phyloP scores from a whole-genome alignment of 2,888 invertebrate genomes.

The Pheosia gnoma region DNA sequence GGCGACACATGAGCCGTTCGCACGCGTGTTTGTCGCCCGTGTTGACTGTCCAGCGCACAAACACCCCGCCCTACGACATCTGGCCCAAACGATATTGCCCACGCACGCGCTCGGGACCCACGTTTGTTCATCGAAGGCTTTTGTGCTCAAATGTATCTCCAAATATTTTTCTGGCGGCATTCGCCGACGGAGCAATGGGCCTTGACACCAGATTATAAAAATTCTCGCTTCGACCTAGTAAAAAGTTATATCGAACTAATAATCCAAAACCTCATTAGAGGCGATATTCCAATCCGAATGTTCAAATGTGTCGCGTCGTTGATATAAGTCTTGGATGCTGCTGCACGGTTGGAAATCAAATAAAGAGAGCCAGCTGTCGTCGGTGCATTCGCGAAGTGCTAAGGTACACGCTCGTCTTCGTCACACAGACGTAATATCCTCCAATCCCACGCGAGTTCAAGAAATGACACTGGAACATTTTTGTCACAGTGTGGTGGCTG shows the following conservation, averaged over 20 bases:
- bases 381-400: conserved; percentile 65
- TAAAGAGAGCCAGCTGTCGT: conserved; percentile 72
- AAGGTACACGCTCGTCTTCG: conserved; percentile 62
- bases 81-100: conserved; percentile 65
- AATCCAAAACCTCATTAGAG: conserved; percentile 53
- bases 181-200: conserved; percentile 15
- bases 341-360: conserved; percentile 73
- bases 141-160: conserved; percentile 52
- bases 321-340: conserved; percentile 64
- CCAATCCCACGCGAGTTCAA: conserved; percentile 49
- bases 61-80: conserved; percentile 58
- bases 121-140: conserved; percentile 58
- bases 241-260: conserved; percentile 34
- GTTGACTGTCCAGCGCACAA: conserved; percentile 63
- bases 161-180: conserved; percentile 41
- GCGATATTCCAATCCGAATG: conserved; percentile 44
- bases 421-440: conserved; percentile 62
- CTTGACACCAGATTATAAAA: conserved; percentile 10
- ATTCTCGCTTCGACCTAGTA: conserved; percentile 11
- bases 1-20: conserved; percentile 60
- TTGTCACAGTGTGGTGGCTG: conserved; percentile 32
- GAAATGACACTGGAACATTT: conserved; percentile 46
- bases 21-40: conserved; percentile 66
- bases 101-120: conserved; percentile 62
- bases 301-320: conserved; percentile 48